Evolutionary conservation across 2,797 vertebrate species (phyloP), one percentile per base, ranked within the genome.

Genomic region (Pachyuromys duprasi): DNA sequence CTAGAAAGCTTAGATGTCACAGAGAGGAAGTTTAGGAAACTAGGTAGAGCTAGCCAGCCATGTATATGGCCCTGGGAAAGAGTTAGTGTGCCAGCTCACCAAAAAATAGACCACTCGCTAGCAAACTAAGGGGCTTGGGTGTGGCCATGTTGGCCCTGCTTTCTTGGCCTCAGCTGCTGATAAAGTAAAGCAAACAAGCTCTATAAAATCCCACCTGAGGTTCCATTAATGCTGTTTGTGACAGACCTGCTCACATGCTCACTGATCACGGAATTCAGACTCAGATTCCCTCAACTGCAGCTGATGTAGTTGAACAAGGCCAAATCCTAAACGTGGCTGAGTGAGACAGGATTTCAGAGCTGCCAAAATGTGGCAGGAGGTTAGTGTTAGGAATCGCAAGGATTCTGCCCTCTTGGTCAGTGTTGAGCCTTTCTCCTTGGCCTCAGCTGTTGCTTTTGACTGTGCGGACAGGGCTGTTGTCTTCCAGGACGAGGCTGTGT

Each of bases 101-200:
- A 95, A 96, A 95, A 97, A 97, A 96, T 87, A 95, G 97, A 94
- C 89, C 90, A 97, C 96, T 97, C 96, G 96, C 96, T 94, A 96
- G 93, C 45, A 95, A 78, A 86, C 72, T 90, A 88, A 76, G 78
- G 90, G 91, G 69, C 95, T 95, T 93, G 76, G 95, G 62, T 78
- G 75, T 91, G 87, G 94, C 96, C 86, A 31, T 91, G 94, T 65
- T 91, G 80, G 49, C 89, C 90, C 78, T 87, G 74, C 93, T 95
- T 94, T 93, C 89, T 79, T 95, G 97, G 96, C 95, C 89, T 95
- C 12, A 11, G 90, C 70, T 70, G 75, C 84, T 94, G 86, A 82
- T 55, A 75, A 84, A 90, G 42, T 74, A 42, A 78, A 53, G 93
- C 72, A 96, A 96, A 93, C 53, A 93, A 88, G 82, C 49, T 93